phyloP scores from a whole-genome alignment of 2,797 vertebrate genomes.

The Lophotriccus pileatus region DNA sequence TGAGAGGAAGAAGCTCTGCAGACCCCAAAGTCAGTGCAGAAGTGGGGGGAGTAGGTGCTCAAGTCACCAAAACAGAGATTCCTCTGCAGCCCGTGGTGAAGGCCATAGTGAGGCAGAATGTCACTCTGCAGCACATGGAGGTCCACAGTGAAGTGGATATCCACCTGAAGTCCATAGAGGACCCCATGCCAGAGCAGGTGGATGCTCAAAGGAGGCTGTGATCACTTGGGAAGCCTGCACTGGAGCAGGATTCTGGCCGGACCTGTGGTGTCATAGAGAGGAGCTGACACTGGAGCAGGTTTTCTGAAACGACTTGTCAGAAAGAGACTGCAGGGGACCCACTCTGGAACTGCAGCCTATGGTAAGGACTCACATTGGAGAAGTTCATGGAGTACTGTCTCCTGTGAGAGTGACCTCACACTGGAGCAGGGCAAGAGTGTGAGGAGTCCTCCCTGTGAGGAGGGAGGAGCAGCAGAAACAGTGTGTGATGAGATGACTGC shows the following conservation, averaged over 20 bases:
- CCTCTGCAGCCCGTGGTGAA: background rate
- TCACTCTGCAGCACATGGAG: background rate
- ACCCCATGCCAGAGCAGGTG: background rate
- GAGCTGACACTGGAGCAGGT: background rate
- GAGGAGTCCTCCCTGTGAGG: background rate
- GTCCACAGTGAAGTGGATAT: background rate
- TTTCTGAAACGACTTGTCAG: background rate
- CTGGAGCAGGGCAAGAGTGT: background rate
- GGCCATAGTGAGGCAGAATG: background rate
- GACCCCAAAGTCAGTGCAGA: background rate
- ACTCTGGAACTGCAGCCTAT: background rate
- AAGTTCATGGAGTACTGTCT: background rate
- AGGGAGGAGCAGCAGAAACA: background rate
- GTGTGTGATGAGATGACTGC: accelerated
- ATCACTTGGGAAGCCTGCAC: background rate
- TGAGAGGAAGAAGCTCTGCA: background rate
- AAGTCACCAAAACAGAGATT: background rate
- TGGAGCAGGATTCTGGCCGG: background rate
- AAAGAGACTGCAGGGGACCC: background rate
- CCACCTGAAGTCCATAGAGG: background rate
- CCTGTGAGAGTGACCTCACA: background rate
- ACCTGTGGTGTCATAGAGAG: background rate
- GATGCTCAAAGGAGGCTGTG: background rate
- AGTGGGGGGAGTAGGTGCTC: background rate
- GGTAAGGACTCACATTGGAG: background rate